These are phyloP conservation scores for Ceuthmochares aereus DNA, from an alignment of 2,113 vertebrate species.

Conservation along the genomic window DNA sequence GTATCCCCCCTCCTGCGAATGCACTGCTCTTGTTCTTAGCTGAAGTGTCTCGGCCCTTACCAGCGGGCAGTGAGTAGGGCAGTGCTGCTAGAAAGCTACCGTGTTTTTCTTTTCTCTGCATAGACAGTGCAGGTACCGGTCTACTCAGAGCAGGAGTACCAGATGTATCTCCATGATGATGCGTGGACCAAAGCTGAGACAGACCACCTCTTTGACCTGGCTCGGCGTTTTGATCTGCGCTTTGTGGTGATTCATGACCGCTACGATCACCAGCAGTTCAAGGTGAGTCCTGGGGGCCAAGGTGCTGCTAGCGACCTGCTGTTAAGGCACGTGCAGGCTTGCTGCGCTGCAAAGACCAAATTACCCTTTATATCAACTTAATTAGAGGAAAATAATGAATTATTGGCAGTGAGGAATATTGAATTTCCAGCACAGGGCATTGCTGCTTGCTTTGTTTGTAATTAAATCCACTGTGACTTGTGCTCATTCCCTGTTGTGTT, in stretches of 20 bases:
- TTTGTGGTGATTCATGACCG: constrained; percentile 96
- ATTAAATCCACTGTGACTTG: constrained; percentile 48
- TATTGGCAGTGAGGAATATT: constrained; percentile 48
- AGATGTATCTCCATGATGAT: constrained; percentile 95
- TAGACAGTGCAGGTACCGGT: constrained; percentile 94
- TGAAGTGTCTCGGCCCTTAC: background rate
- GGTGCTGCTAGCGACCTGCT: background rate
- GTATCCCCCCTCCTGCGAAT: background rate
- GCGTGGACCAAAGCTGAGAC: constrained; percentile 98
- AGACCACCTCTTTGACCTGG: constrained; percentile 96
- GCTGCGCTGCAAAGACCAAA: background rate
- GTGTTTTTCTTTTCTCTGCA: background rate
- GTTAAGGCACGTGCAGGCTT: background rate
- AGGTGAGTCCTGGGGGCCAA: constrained; percentile 79
- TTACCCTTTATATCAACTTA: constrained; percentile 50
- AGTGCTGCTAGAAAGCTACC: background rate
- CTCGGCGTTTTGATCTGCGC: constrained; percentile 94
- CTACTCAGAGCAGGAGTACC: constrained; percentile 98
- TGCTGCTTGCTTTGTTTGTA: constrained; percentile 46
- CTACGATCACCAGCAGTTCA: constrained; percentile 97
- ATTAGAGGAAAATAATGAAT: constrained; percentile 58
- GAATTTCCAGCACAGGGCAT: constrained; percentile 44
- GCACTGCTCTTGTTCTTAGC: background rate
- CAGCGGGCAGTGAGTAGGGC: background rate
- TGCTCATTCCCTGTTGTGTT: constrained; percentile 25